phyloP scores from a whole-genome alignment of 1,140 invertebrate genomes.

The Ganaspis sp. region DNA sequence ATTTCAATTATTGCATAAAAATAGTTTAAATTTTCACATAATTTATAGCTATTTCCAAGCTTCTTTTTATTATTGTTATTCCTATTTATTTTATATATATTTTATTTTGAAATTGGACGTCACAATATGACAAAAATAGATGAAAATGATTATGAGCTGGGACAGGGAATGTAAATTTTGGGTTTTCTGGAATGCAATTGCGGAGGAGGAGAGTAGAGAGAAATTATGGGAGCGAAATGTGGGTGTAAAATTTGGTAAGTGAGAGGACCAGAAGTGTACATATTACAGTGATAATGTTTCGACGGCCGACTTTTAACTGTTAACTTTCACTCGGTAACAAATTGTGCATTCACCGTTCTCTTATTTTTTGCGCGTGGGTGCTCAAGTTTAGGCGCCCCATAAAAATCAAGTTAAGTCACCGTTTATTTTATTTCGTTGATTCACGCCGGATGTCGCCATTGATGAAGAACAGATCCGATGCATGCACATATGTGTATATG shows the following conservation, averaged over 20 bases:
- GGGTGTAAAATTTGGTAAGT: slow-evolving; percentile 5
- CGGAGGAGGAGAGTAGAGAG: background rate
- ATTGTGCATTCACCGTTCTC: slow-evolving; percentile 62
- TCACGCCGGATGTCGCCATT: slow-evolving; percentile 67
- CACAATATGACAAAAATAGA: too few species aligned
- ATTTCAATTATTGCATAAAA: background rate
- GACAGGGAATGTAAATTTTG: too few species aligned
- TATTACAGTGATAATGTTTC: background rate
- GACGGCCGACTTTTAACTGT: slow-evolving; percentile 14
- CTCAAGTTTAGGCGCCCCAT: slow-evolving; percentile 50
- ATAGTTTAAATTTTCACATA: background rate
- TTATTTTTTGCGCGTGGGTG: slow-evolving; percentile 53
- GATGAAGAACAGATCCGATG: slow-evolving; percentile 37
- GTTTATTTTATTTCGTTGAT: slow-evolving; percentile 61
- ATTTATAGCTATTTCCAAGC: too few species aligned
- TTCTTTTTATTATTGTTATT: too few species aligned
- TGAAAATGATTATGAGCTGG: too few species aligned
- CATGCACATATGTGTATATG: background rate
- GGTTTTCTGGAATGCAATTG: background rate
- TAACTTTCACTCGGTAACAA: slow-evolving; percentile 61
- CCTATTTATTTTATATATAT: too few species aligned
- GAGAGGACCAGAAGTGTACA: background rate
- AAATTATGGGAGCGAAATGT: background rate
- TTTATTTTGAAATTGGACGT: too few species aligned
- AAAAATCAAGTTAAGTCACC: slow-evolving; percentile 22